These are phyloP conservation scores for Zelleria hepariella DNA, from an alignment of 2,888 invertebrate genomes.

Conservation along the genomic window DNA sequence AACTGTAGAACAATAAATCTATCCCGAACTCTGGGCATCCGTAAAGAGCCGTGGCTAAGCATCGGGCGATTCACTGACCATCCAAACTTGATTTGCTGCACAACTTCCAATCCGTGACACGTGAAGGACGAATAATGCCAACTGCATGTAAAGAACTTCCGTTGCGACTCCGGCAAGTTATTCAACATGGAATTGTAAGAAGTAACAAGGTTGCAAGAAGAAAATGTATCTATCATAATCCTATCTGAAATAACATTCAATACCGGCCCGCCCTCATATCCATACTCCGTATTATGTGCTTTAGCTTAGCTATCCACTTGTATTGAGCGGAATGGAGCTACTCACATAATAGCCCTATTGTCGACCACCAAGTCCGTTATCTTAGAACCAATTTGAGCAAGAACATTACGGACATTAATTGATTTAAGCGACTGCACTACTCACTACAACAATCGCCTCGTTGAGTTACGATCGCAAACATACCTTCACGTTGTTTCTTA, in stretches of 20 bases:
- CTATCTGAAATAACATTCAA: constrained; percentile 45
- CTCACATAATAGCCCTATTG: constrained; percentile 53
- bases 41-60: constrained; percentile 5
- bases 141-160: neutral
- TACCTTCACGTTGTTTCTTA: neutral
- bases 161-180: neutral
- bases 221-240: constrained; percentile 29
- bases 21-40: constrained; percentile 2
- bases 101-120: constrained; percentile 6
- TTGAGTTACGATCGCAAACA: neutral
- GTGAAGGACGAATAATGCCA: constrained; percentile 1
- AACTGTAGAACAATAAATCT: constrained; percentile 7
- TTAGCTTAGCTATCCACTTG: constrained; percentile 16
- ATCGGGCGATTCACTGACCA: constrained; percentile 9
- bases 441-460: neutral
- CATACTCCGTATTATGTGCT: constrained; percentile 24
- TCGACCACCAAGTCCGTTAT: constrained; percentile 44
- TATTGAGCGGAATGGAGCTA: constrained; percentile 37
- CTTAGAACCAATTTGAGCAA: constrained; percentile 34
- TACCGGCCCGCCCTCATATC: constrained; percentile 36
- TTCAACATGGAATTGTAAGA: neutral
- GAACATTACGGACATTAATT: constrained; percentile 34
- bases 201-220: neutral
- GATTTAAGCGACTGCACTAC: constrained; percentile 19
- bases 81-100: constrained; percentile 10